Evolutionary conservation across 2,888 invertebrate species (phyloP), one percentile per base, ranked within the genome.

Genomic region (Acleris laterana): DNA sequence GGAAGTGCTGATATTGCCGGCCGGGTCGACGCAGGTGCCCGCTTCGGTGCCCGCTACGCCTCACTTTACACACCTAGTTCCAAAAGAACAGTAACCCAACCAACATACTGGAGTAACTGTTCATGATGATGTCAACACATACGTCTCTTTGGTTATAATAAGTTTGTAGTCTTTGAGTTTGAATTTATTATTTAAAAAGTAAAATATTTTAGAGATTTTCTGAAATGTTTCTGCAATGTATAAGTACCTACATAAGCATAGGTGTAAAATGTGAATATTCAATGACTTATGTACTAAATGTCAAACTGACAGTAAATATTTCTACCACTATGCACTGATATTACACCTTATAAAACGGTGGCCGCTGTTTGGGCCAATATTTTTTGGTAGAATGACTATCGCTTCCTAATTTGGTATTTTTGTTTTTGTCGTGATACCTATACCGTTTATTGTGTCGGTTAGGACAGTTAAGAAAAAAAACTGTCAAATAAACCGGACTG

Each of bases 1-100:
- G 52, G 48, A 42, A 38, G 59, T 55, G 65, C 65, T 65, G 65
- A 65, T 65, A 65, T 65, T 65, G 60, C 65, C 19, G 48, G 53
- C 25, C 49, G 59, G 56, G 28, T 25, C 59, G 60, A 55, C 55
- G 38, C 64, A 65, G 64, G 64, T 65, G 60, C 59, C 53, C 59
- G 20, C 49, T 9, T 13, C 19, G 62, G 62, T 50, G 55, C 55
- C 22, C 49, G 32, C 56, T 20, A 22, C 57, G 57, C 55, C 55
- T 55, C 42, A n/a, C 55, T 55, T 4, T 53, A 17, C 49, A 49
- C 19, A 50, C 25, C 25, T 44, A 22, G 60, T 56, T 13, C 17
- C 6, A 32, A 5, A 19, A 25, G 7, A 55, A 60, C 65, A 65
- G 65, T 65, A 65, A 16, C 19, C 42, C 1, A 55, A 56, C 42